Conservation (phyloP, 2,797 vertebrate species). For the Lagodon rhomboides region DNA sequence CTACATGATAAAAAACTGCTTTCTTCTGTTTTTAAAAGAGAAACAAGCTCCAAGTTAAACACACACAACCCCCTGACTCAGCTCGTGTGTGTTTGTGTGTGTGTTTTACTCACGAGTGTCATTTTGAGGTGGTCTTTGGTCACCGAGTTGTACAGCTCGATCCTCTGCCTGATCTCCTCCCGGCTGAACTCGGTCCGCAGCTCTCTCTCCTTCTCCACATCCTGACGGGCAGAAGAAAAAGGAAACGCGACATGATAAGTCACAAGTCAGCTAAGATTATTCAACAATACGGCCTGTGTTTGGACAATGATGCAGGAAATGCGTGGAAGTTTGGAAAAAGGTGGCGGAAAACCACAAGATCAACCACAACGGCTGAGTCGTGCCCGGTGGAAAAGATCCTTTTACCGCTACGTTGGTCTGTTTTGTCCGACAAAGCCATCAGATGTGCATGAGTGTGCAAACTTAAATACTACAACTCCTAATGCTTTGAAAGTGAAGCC, state of each 20-base stretch:
- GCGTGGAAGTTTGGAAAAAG: too few relatives aligned
- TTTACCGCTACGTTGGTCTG: too few relatives aligned
- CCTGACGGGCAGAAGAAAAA: slow-evolving; percentile 80
- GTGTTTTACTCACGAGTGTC: slow-evolving; percentile 87
- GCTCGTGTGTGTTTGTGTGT: slow-evolving; percentile 9
- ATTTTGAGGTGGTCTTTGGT: slow-evolving; percentile 96
- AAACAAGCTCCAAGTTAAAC: background rate
- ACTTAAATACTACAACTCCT: too few relatives aligned
- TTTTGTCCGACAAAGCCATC: too few relatives aligned
- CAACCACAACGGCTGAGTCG: too few relatives aligned
- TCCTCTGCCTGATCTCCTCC: slow-evolving; percentile 93
- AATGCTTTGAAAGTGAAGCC: too few relatives aligned
- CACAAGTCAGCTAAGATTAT: background rate
- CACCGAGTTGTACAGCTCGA: slow-evolving; percentile 92
- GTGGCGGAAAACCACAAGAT: too few relatives aligned
- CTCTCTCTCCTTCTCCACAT: slow-evolving; percentile 94
- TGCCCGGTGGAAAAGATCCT: too few relatives aligned
- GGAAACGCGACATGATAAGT: slow-evolving; percentile 22
- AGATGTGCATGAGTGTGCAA: too few relatives aligned
- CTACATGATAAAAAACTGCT: background rate
- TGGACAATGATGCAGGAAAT: background rate
- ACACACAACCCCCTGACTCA: background rate
- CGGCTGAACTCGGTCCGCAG: slow-evolving; percentile 90
- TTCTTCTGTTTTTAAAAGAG: background rate
- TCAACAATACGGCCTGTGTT: slow-evolving; percentile 8